Base-by-base conservation (phyloP, 2,113 vertebrate genomes). In the Cettia cetti region DNA sequence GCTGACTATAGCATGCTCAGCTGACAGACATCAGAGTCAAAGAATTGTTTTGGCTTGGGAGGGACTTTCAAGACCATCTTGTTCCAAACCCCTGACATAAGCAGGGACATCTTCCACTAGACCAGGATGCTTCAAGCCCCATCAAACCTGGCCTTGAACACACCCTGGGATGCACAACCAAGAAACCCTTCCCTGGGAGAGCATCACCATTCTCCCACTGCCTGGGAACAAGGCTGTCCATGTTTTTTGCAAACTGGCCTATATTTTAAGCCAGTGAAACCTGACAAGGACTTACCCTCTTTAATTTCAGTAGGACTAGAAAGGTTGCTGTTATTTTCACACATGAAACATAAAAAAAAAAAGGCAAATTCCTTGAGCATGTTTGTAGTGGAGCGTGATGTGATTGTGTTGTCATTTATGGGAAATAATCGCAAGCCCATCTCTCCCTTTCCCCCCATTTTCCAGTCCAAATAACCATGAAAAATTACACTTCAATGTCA, bases 391-490 rank as follows among this genome's bases (percentile, higher is more conserved):
- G 98, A 99, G 98, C 98, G 98, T 99, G 99, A 99, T 99, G 99
- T 98, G 98, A 99, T 99, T 99, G 99, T 99, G 98, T 99, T 99
- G 99, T 99, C 99, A 99, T 99, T 99, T 99, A 99, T 98, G 98
- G 99, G 99, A 99, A 99, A 99, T 99, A 99, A 99, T 99, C 98
- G 94, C 98, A 98, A 99, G 98, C 98, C 98, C 97, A 97, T 98
- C 97, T 97, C 98, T 98, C 98, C 98, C 98, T 98, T 98, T 98
- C 91, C 78, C 96, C 92, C 96, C 97, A 99, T 99, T 99, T 99
- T 99, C 98, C 98, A 99, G 98, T 99, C 99, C 98, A 99, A 99
- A 99, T 99, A 99, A 99, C 98, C 99, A 99, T 99, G 99, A 99
- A 99, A 99, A 99, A 99, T 99, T 99, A 99, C 98, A 99, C 98